These are phyloP conservation scores for Tragelaphus eurycerus DNA, from an alignment of 2,797 vertebrate genomes.

Conservation along the genomic window DNA sequence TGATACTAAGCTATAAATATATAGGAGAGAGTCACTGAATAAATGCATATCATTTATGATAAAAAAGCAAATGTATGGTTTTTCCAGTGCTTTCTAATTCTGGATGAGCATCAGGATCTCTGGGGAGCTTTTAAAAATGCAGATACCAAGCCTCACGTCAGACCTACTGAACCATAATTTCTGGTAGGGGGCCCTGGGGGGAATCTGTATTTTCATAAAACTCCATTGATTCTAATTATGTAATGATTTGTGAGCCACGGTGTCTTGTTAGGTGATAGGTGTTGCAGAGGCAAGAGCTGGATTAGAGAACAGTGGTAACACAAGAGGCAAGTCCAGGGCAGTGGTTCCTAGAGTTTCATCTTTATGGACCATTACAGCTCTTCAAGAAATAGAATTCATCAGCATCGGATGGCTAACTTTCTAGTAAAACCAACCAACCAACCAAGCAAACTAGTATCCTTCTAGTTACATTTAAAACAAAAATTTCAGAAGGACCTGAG, in stretches of 20 bases:
- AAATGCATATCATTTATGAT: background rate
- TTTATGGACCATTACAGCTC: background rate
- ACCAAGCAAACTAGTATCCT: background rate
- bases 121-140: background rate
- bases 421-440: background rate
- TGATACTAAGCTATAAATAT: background rate
- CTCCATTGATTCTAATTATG: background rate
- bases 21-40: background rate
- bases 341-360: background rate
- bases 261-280: background rate
- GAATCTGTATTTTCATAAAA: slow-evolving; percentile 11
- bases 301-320: background rate
- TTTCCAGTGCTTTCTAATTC: background rate
- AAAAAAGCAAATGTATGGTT: background rate
- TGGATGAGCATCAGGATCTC: background rate
- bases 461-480: background rate
- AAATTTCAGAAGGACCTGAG: background rate
- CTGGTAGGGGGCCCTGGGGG: background rate
- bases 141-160: background rate
- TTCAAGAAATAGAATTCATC: background rate
- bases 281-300: background rate
- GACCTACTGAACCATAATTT: background rate
- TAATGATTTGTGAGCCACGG: background rate
- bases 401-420: background rate
- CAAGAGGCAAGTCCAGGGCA: background rate